A percentile compares a stretch with the other conserved stretches of the same genome.
Conservation (phyloP, 2,113 vertebrate genomes). For the Columbina picui region DNA sequence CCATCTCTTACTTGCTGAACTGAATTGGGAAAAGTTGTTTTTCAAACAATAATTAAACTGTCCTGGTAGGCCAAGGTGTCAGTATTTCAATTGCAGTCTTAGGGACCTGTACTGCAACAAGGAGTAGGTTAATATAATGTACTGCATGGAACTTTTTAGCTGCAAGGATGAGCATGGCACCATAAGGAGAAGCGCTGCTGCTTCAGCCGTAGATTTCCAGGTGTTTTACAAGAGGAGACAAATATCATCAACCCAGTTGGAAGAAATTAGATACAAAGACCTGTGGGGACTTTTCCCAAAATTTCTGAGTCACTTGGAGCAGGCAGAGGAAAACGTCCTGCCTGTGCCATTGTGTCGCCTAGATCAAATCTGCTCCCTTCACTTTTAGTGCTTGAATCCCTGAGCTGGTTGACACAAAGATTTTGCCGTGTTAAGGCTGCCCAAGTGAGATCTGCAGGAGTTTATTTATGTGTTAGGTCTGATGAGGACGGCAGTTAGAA, state of each 20-base stretch:
- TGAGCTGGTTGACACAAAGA: not conserved
- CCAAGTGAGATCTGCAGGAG: conserved; percentile 10
- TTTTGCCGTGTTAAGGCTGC: not conserved
- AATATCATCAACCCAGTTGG: not conserved
- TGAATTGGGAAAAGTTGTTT: conserved; percentile 20
- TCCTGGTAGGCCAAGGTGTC: not conserved
- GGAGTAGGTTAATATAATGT: conserved; percentile 21
- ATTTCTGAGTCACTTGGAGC: not conserved
- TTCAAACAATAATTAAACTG: conserved; percentile 45
- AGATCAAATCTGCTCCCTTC: not conserved
- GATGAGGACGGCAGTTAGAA: not conserved
- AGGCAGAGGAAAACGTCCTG: not conserved
- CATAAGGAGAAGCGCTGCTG: not conserved
- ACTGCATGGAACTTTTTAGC: not conserved
- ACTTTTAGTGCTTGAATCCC: not conserved
- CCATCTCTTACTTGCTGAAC: not conserved
- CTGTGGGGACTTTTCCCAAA: not conserved
- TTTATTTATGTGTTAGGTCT: not conserved
- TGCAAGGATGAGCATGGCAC: not conserved
- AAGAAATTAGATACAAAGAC: not conserved
- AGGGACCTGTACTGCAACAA: not conserved
- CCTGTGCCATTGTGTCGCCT: not conserved
- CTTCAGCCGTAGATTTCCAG: not conserved
- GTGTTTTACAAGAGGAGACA: conserved; percentile 1
- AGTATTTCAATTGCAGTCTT: conserved; percentile 29